Evolutionary conservation across 2,888 invertebrate genomes (phyloP).

Genomic region (Arge pagana): DNA sequence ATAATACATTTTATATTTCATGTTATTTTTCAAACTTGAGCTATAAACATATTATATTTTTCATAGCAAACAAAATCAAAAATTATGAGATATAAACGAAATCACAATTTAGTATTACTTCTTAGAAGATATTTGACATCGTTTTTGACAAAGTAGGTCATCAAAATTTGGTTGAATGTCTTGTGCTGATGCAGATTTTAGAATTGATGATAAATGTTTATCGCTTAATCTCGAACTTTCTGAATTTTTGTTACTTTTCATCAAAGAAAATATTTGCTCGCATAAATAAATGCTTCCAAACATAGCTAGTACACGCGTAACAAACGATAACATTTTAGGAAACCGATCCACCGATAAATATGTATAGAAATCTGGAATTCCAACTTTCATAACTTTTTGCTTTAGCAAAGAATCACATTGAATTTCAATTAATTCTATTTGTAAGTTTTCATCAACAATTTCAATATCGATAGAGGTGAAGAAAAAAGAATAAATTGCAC

Average conservation of each 20-base stretch:
- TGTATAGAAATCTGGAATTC: constrained; percentile 30
- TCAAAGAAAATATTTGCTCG: constrained; percentile 18
- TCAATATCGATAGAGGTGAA: constrained; percentile 26
- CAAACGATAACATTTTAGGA: constrained; percentile 23
- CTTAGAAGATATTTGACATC: constrained; percentile 21
- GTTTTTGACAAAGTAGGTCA: constrained; percentile 19
- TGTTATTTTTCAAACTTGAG: constrained; percentile 6
- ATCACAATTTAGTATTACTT: constrained; percentile 18
- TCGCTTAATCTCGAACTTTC: constrained; percentile 13
- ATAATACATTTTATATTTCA: constrained; percentile 10
- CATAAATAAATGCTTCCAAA: constrained; percentile 22
- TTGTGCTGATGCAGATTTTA: constrained; percentile 11
- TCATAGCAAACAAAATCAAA: constrained; percentile 12
- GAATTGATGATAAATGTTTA: constrained; percentile 1
- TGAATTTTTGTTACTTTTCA: constrained; percentile 22
- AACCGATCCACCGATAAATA: constrained; percentile 25
- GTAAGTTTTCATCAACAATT: constrained; percentile 23
- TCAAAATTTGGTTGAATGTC: constrained; percentile 20
- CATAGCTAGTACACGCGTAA: constrained; percentile 21
- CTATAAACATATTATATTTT: constrained; percentile 15
- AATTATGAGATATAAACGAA: constrained; percentile 12
- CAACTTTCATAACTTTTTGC: constrained; percentile 30
- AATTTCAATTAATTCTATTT: constrained; percentile 28
- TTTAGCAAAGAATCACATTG: constrained; percentile 30
- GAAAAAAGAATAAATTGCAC: constrained; percentile 25